Base-by-base conservation (phyloP, 2,888 invertebrate species). In the Galeopsomyia nigrocyanea region DNA sequence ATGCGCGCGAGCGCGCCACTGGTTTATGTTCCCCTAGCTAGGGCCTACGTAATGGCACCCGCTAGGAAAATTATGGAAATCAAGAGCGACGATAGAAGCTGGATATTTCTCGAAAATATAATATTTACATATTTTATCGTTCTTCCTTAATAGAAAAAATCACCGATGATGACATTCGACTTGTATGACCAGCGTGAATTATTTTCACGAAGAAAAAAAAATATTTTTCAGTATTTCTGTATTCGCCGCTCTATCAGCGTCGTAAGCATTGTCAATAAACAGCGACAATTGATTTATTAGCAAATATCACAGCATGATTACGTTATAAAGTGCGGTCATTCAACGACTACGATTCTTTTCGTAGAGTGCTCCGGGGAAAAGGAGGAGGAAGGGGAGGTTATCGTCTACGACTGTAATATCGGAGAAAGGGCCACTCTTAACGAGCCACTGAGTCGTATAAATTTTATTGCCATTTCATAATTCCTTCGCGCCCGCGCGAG, bases 361-460 rank as follows among this genome's bases (percentile, higher is more conserved):
- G 22, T 47, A 65, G 60, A 3, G 47, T 58, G 58, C 62, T 39
- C 60, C 21, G 17, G 14, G 22, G 51, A 47, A 14, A 5, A 26
- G 26, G 26, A 26, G 66, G 63, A 67, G 67, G 50, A 58, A 10
- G 39, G 39, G 21, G 63, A 39, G 58, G 71, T 60, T 64, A 49
- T 70, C 50, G 68, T 66, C 66, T 71, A 71, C 69, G 67, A 69
- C 62, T 67, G 69, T 70, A 68, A 73, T 65, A 69, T 73, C 68
- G 65, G 55, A 64, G 75, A 71, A 69, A 74, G 73, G 76, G 76
- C 77, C 79, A 77, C 78, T 81, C 81, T 80, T 81, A 81, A 82
- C 80, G 81, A 79, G 80, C 80, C 80, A 82, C 75, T 76, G 78
- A 80, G 81, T 82, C 82, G 78, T 82, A 82, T 82, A 82, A 83